phyloP scores from a whole-genome alignment of 2,113 vertebrate species.

The Prunella himalayana region DNA sequence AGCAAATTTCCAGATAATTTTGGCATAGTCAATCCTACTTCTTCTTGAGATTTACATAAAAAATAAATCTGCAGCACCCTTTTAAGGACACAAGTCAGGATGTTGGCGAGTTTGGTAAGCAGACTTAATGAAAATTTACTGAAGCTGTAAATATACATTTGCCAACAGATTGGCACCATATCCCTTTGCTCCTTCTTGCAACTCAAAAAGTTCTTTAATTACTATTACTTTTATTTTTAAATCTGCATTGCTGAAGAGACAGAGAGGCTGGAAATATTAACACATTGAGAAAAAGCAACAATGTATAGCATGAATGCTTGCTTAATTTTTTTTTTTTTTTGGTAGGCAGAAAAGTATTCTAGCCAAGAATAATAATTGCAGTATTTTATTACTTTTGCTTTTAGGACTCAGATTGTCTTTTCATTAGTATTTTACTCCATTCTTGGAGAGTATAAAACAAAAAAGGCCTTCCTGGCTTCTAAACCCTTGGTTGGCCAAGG shows the following conservation, averaged over 20 bases:
- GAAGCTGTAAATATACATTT: not conserved
- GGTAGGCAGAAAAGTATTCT: not conserved
- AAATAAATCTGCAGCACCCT: not conserved
- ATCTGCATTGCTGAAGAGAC: fast-evolving
- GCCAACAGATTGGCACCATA: not conserved
- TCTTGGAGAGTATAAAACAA: not conserved
- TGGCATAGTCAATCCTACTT: not conserved
- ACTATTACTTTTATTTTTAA: not conserved
- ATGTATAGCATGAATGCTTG: not conserved
- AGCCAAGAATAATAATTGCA: not conserved
- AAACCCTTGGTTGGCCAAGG: not conserved
- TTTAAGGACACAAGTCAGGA: not conserved
- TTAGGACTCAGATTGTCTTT: not conserved
- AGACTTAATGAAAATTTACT: not conserved
- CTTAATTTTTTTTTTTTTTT: not conserved
- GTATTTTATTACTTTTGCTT: not conserved
- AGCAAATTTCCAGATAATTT: not conserved
- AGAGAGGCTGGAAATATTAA: not conserved
- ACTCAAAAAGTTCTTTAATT: not conserved
- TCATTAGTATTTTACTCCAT: not conserved
- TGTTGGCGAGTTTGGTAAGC: not conserved
- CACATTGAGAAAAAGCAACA: not conserved
- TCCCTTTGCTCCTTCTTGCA: not conserved
- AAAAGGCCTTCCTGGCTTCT: not conserved
- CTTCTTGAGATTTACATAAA: not conserved